phyloP scores from a whole-genome alignment of 2,113 vertebrate genomes.

The Chaenogobius annularis region DNA sequence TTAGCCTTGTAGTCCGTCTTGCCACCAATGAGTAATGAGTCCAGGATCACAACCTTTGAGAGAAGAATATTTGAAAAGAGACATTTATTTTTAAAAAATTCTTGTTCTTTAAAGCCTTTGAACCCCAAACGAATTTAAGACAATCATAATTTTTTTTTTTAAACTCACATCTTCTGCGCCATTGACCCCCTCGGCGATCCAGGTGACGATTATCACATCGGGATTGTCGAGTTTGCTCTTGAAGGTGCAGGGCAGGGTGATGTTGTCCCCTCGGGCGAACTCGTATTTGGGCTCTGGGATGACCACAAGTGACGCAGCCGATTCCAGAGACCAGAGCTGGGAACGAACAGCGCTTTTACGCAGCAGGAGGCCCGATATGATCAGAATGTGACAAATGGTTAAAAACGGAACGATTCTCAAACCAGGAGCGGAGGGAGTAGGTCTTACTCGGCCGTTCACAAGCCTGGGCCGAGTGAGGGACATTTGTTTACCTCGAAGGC shows the following conservation, averaged over 20 bases:
- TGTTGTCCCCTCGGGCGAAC: constrained; percentile 55
- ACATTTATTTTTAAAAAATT: no score
- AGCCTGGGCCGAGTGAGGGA: no score
- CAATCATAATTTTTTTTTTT: neutral
- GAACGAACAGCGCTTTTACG: neutral
- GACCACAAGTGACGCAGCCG: constrained; percentile 7
- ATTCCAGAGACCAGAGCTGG: constrained; percentile 46
- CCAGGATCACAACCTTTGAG: constrained; percentile 25
- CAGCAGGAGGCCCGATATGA: neutral
- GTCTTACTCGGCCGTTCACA: no score
- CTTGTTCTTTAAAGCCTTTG: no score
- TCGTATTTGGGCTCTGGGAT: constrained; percentile 20
- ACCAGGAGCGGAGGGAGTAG: no score
- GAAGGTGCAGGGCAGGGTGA: constrained; percentile 64
- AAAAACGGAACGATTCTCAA: no score
- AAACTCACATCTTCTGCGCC: constrained; percentile 26
- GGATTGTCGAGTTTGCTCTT: fast-evolving
- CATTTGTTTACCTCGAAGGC: no score
- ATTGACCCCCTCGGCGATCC: constrained; percentile 22
- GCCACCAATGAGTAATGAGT: fast-evolving
- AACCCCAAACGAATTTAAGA: no score
- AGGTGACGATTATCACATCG: neutral
- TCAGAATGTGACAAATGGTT: neutral
- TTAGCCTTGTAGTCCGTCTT: fast-evolving
- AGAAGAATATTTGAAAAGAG: neutral